These are phyloP conservation scores for Macrobrachium nipponense DNA, from an alignment of 1,140 invertebrate genomes.

Conservation along the genomic window DNA sequence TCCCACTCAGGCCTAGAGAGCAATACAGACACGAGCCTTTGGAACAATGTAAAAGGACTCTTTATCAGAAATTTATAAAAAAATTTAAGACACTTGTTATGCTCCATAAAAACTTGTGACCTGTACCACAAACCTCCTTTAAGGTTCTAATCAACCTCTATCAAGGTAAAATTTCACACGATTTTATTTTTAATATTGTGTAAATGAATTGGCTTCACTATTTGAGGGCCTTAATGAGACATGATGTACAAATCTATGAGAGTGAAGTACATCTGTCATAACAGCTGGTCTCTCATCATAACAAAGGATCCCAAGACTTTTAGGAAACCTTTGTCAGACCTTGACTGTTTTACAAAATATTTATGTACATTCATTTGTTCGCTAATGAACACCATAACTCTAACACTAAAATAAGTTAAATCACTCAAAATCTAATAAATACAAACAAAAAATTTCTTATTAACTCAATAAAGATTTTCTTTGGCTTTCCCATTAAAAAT, in stretches of 20 bases:
- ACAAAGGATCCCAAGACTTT: not conserved
- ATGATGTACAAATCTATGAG: constrained; percentile 53
- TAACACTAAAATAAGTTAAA: too few species aligned
- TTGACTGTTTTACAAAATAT: too few species aligned
- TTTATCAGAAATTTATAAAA: constrained; percentile 7
- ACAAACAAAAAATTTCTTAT: too few species aligned
- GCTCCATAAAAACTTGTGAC: constrained; percentile 14
- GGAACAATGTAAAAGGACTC: too few species aligned
- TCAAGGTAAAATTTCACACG: not conserved
- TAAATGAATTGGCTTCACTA: constrained; percentile 37
- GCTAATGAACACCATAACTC: too few species aligned
- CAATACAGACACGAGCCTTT: not conserved
- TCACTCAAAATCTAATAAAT: too few species aligned
- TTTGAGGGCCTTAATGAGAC: constrained; percentile 20
- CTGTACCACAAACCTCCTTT: not conserved
- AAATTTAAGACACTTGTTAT: not conserved
- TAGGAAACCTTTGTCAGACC: constrained; percentile 3
- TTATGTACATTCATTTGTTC: too few species aligned
- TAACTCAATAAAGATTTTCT: too few species aligned
- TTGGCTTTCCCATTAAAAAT: too few species aligned
- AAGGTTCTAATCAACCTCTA: too few species aligned
- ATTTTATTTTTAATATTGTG: not conserved
- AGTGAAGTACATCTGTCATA: constrained; percentile 46
- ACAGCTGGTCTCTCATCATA: not conserved
- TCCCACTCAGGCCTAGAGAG: constrained; percentile 22